Percentiles rank a stretch among this genome's conserved stretches.
Conservation (phyloP, 2,888 invertebrate genomes). For the Liodrosophila aerea region DNA sequence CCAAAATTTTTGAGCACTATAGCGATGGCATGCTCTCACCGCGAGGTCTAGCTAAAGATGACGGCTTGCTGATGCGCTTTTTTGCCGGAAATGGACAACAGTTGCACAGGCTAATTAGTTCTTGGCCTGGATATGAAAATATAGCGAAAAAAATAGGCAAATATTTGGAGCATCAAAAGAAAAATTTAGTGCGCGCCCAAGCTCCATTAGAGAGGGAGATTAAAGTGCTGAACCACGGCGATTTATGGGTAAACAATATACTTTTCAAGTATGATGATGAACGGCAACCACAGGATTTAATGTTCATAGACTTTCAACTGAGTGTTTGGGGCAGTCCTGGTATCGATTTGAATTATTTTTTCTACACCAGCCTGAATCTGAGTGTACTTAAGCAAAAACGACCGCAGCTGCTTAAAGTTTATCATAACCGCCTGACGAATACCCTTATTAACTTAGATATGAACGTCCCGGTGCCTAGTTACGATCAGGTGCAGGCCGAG, state of each 20-base stretch:
- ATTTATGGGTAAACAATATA: slow-evolving; percentile 84
- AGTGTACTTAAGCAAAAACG: slow-evolving; percentile 71
- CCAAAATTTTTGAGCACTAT: slow-evolving; percentile 54
- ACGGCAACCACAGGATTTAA: slow-evolving; percentile 47
- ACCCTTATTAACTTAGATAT: slow-evolving; percentile 58
- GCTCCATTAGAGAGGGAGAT: slow-evolving; percentile 65
- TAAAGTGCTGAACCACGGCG: slow-evolving; percentile 83
- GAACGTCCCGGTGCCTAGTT: slow-evolving; percentile 64
- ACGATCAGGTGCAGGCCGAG: slow-evolving; percentile 66
- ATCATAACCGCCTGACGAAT: slow-evolving; percentile 64
- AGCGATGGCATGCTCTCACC: slow-evolving; percentile 64
- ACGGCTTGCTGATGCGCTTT: slow-evolving; percentile 56
- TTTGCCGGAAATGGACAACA: slow-evolving; percentile 57
- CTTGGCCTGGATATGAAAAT: slow-evolving; percentile 82
- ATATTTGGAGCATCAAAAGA: slow-evolving; percentile 56
- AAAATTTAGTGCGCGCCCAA: slow-evolving; percentile 61
- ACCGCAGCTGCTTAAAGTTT: slow-evolving; percentile 67
- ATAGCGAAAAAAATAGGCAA: slow-evolving; percentile 77
- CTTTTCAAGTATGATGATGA: slow-evolving; percentile 81
- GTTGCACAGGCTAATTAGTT: slow-evolving; percentile 74
- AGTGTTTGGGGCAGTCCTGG: slow-evolving; percentile 80
- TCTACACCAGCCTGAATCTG: slow-evolving; percentile 75
- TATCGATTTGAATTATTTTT: slow-evolving; percentile 81
- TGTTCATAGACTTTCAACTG: slow-evolving; percentile 80
- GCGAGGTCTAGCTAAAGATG: slow-evolving; percentile 49